Conservation (phyloP, 2,888 invertebrate genomes). For the Eudemis profundana region DNA sequence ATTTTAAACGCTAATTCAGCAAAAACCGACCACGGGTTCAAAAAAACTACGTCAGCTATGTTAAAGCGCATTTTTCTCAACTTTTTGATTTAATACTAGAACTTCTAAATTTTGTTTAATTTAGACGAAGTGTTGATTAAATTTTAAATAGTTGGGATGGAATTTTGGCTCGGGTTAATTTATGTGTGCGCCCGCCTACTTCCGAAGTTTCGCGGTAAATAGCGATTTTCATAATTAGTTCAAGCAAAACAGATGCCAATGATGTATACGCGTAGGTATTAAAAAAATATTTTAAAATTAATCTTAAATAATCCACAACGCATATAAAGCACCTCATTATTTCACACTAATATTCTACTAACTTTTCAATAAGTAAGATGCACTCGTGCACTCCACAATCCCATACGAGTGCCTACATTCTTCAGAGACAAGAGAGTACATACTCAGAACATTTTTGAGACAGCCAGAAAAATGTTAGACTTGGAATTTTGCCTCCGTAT, state of each 20-base stretch:
- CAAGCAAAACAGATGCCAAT: neutral
- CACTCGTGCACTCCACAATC: neutral
- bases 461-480: slow-evolving; percentile 12
- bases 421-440: slow-evolving; percentile 20
- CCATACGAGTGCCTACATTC: neutral
- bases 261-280: neutral
- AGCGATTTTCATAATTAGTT: slow-evolving; percentile 15
- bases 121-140: slow-evolving; percentile 52
- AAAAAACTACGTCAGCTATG: slow-evolving; percentile 47
- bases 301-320: neutral
- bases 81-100: slow-evolving; percentile 56
- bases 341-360: no score
- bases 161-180: slow-evolving; percentile 41
- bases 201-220: slow-evolving; percentile 20
- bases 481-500: slow-evolving; percentile 17
- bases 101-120: slow-evolving; percentile 29
- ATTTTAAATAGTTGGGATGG: slow-evolving; percentile 61
- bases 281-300: neutral
- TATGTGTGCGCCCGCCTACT: slow-evolving; percentile 44
- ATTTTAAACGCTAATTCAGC: slow-evolving; percentile 66
- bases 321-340: neutral
- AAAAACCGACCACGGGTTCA: slow-evolving; percentile 55
- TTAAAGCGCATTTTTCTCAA: slow-evolving; percentile 49
- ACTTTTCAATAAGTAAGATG: neutral
- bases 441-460: slow-evolving; percentile 10